phyloP scores from a whole-genome alignment of 2,797 vertebrate genomes.

The Myoxocephalus aenaeus region DNA sequence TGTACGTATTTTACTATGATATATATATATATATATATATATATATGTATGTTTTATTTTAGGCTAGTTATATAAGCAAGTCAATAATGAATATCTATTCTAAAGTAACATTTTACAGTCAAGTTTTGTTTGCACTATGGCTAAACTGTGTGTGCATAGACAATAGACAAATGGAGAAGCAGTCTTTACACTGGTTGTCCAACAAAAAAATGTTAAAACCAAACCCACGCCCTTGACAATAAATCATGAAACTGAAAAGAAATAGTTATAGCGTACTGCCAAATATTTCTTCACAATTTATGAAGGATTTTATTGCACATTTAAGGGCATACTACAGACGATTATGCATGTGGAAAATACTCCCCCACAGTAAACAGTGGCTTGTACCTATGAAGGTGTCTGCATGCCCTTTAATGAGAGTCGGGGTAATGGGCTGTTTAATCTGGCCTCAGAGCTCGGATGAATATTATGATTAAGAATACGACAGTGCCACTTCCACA shows the following conservation, averaged over 20 bases:
- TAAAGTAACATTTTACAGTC: not conserved
- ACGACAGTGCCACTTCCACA: constrained; percentile 79
- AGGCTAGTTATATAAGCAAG: not conserved
- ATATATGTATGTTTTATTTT: not conserved
- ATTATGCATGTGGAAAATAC: constrained; percentile 3
- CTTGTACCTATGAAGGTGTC: constrained; percentile 49
- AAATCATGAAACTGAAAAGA: not conserved
- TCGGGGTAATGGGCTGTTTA: constrained; percentile 76
- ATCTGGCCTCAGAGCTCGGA: constrained; percentile 69
- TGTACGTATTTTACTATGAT: not conserved
- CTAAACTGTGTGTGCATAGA: not conserved
- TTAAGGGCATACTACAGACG: not conserved
- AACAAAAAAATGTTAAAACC: not conserved
- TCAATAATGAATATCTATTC: not conserved
- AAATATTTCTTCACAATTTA: not conserved
- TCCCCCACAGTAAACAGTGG: constrained; percentile 9
- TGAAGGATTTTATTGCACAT: constrained; percentile 13
- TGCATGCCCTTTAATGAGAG: constrained; percentile 68
- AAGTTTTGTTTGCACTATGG: not conserved
- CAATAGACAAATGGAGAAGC: not conserved
- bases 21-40: too few species aligned
- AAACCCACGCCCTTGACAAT: not conserved
- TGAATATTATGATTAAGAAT: constrained; percentile 80
- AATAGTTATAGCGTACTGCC: not conserved
- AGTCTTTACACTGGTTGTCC: not conserved